Percentiles rank a stretch among this genome's conserved stretches.
These are phyloP conservation scores for Nomada flava DNA, from an alignment of 2,888 invertebrate species.

Conservation along the genomic window DNA sequence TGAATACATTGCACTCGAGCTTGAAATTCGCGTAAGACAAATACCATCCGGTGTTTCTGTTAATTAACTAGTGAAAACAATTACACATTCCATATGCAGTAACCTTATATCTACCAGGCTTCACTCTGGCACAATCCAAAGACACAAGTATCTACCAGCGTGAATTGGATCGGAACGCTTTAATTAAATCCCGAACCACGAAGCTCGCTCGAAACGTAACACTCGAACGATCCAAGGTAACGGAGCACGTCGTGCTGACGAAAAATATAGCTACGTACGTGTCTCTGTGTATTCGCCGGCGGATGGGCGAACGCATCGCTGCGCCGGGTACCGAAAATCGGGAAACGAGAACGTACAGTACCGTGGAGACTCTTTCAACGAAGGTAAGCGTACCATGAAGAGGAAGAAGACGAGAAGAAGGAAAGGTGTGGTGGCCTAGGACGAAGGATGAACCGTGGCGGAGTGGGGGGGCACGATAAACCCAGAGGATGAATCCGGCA, in stretches of 20 bases:
- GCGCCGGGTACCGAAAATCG: constrained; percentile 30
- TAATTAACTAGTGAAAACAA: too few species aligned
- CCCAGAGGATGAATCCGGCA: constrained; percentile 58
- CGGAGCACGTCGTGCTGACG: background rate
- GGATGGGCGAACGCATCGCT: constrained; percentile 7
- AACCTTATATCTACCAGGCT: too few species aligned
- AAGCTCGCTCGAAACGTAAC: constrained; percentile 7
- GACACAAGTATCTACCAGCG: background rate
- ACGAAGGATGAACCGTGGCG: constrained; percentile 50
- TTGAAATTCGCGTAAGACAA: too few species aligned
- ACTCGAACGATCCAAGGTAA: constrained; percentile 15
- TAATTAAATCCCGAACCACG: constrained; percentile 14
- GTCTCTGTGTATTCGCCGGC: background rate
- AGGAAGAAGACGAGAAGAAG: background rate
- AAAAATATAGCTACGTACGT: constrained; percentile 9
- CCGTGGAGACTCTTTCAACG: constrained; percentile 20
- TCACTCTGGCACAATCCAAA: background rate
- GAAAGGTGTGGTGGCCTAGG: constrained; percentile 24
- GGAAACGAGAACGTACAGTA: constrained; percentile 43
- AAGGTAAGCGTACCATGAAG: background rate
- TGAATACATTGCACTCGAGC: too few species aligned
- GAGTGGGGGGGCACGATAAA: constrained; percentile 59
- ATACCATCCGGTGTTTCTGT: too few species aligned
- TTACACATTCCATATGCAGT: too few species aligned
- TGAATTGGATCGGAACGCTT: constrained; percentile 23